Percentiles rank a stretch among this genome's conserved stretches.
Evolutionary conservation across 2,797 vertebrate genomes (phyloP).

Genomic region (Takifugu rubripes): DNA sequence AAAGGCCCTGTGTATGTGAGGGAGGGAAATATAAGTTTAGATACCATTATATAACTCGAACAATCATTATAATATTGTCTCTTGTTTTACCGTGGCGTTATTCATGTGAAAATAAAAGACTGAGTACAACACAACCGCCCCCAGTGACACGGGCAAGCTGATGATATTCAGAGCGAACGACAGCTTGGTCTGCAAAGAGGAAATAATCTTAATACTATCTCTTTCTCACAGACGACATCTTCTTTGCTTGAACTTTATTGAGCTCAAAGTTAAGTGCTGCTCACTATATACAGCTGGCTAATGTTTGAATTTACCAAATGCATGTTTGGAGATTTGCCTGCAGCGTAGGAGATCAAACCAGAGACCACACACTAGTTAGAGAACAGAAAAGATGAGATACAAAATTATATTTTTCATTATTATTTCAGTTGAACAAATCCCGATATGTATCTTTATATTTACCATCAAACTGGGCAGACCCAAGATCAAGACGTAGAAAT

Average conservation of each 20-base stretch:
- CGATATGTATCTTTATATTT: slow-evolving; percentile 16
- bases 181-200: slow-evolving; percentile 61
- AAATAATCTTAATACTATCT: no score
- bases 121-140: background rate
- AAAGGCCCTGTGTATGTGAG: background rate
- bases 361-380: slow-evolving; percentile 65
- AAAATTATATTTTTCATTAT: background rate
- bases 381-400: background rate
- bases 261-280: no score
- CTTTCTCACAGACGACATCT: no score
- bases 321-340: slow-evolving; percentile 69
- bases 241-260: no score
- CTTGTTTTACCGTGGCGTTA: slow-evolving; percentile 1
- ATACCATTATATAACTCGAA: background rate
- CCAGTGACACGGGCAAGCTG: slow-evolving; percentile 62
- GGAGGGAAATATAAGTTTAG: background rate
- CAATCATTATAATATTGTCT: background rate
- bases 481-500: rapidly evolving
- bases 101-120: rapidly evolving
- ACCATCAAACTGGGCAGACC: slow-evolving; percentile 61
- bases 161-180: slow-evolving; percentile 73
- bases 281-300: no score
- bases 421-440: background rate
- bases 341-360: slow-evolving; percentile 64
- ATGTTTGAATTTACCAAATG: slow-evolving; percentile 50